Percentiles rank a stretch among this genome's conserved stretches.
Conservation (phyloP, 2,797 vertebrate species). For the Tragopan temminckii region DNA sequence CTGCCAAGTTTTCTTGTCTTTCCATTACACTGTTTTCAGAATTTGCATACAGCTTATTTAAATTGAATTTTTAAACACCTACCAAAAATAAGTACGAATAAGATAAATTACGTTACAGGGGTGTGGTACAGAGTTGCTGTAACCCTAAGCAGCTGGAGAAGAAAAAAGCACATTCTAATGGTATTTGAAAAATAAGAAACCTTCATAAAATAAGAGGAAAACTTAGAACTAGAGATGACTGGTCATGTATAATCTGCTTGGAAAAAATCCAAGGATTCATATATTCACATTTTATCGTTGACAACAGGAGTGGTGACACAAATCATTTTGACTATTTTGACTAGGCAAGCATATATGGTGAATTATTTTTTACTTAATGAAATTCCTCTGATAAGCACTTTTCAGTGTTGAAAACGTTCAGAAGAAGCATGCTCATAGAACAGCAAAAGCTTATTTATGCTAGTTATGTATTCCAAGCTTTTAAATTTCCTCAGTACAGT, state of each 20-base stretch:
- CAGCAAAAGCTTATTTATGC: neutral
- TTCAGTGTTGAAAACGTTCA: neutral
- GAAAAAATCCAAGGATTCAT: slow-evolving; percentile 3
- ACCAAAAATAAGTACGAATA: neutral
- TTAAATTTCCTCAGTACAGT: neutral
- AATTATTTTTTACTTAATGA: slow-evolving; percentile 28
- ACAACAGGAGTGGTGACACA: neutral
- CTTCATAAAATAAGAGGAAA: neutral
- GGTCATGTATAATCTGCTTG: slow-evolving; percentile 1
- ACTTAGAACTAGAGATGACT: neutral
- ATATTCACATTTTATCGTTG: slow-evolving; percentile 22
- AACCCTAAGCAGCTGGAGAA: neutral
- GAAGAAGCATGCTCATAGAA: neutral
- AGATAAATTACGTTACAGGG: neutral
- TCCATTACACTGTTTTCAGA: neutral
- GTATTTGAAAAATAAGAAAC: neutral
- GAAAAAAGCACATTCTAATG: neutral
- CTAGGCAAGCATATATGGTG: neutral
- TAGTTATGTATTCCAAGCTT: neutral
- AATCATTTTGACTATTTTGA: slow-evolving; percentile 15
- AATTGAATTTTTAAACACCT: neutral
- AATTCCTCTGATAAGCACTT: slow-evolving; percentile 41
- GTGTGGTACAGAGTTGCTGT: neutral
- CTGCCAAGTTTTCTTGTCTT: neutral
- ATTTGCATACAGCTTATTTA: neutral